Conservation (phyloP, 2,888 invertebrate species). For the Heliconius charithonia region DNA sequence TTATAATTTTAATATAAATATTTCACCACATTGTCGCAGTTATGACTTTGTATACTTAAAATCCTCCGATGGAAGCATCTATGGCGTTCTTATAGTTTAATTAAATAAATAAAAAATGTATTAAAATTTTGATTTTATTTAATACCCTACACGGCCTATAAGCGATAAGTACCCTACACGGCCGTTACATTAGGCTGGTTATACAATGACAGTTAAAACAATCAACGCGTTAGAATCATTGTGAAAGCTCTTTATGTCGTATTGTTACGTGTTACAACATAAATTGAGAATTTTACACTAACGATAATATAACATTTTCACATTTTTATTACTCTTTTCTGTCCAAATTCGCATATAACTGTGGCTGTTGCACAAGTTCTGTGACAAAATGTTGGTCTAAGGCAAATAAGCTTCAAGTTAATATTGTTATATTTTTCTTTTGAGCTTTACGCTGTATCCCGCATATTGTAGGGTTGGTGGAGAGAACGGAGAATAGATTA, state of each 20-base stretch:
- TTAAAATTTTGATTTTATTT: too few species aligned
- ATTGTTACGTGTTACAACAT: constrained; percentile 46
- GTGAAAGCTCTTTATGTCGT: constrained; percentile 52
- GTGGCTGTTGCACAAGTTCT: constrained; percentile 23
- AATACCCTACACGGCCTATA: too few species aligned
- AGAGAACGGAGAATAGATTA: too few species aligned
- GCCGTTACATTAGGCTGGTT: constrained; percentile 11
- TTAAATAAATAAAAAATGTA: too few species aligned
- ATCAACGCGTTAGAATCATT: constrained; percentile 46
- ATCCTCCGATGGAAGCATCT: too few species aligned
- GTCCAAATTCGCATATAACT: constrained; percentile 40
- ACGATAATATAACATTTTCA: constrained; percentile 45
- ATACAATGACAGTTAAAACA: constrained; percentile 45
- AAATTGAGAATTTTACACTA: constrained; percentile 43
- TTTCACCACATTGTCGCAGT: too few species aligned
- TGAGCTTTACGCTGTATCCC: not conserved
- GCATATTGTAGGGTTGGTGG: not conserved
- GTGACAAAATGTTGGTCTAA: constrained; percentile 20
- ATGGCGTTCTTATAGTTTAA: too few species aligned
- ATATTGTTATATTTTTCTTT: not conserved
- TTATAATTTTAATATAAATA: not conserved
- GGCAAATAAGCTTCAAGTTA: not conserved
- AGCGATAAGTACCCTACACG: constrained; percentile 17
- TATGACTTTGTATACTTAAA: too few species aligned
- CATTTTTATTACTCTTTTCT: constrained; percentile 41